Evolutionary conservation across 2,113 vertebrate genomes (phyloP).

Genomic region (Rutilus rutilus): DNA sequence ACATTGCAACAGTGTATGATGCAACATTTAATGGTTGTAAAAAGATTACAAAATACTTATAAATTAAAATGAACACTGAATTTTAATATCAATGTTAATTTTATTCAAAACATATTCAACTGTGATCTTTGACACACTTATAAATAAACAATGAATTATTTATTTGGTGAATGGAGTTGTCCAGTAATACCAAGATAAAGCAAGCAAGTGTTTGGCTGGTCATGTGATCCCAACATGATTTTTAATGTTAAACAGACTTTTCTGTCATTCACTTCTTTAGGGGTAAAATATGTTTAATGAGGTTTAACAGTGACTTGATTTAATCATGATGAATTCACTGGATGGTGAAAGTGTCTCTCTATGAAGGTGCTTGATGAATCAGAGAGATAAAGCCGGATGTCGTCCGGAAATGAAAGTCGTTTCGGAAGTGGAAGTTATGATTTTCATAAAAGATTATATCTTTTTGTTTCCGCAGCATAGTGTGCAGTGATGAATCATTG

Average conservation of each 20-base stretch:
- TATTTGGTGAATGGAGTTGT: neutral
- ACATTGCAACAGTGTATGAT: neutral
- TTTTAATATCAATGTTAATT: neutral
- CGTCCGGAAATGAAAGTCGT: too few species aligned
- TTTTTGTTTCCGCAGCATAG: neutral
- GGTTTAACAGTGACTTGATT: too few species aligned
- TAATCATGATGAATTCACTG: too few species aligned
- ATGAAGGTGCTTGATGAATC: too few species aligned
- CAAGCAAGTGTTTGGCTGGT: neutral
- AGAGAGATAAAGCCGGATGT: too few species aligned
- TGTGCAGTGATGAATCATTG: too few species aligned
- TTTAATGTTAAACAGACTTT: neutral
- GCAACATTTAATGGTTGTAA: too few species aligned
- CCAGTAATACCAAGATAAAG: neutral
- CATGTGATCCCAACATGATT: neutral
- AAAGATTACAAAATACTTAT: neutral
- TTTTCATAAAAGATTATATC: neutral
- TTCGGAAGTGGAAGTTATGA: neutral
- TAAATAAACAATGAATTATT: too few species aligned
- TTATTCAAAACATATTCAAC: too few species aligned
- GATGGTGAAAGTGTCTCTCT: too few species aligned
- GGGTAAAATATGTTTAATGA: too few species aligned
- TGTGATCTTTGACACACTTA: too few species aligned
- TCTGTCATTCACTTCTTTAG: neutral
- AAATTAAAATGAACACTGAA: neutral